A percentile compares a stretch with the other conserved stretches of the same genome.
phyloP scores from a whole-genome alignment of 2,113 vertebrate genomes.

The Rhipidura dahli region DNA sequence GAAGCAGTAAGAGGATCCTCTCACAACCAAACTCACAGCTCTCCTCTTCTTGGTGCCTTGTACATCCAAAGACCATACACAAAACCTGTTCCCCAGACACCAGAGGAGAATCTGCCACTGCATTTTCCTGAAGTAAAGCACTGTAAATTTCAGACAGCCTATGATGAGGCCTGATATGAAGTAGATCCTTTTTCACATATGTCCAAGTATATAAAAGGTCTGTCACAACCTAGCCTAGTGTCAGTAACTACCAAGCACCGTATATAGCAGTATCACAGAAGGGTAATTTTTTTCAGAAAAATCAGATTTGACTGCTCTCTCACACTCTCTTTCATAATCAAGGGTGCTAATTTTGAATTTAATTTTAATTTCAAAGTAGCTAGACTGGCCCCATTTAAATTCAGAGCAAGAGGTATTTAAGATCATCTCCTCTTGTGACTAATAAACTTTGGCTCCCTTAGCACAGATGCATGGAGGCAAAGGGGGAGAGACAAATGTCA shows the following conservation, averaged over 20 bases:
- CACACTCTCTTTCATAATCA: neutral
- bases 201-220: neutral
- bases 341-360: slow-evolving; percentile 39
- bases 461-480: neutral
- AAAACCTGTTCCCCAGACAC: neutral
- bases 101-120: neutral
- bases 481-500: neutral
- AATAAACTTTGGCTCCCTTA: slow-evolving; percentile 55
- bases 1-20: neutral
- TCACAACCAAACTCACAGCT: fast-evolving
- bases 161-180: neutral
- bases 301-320: neutral
- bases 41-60: neutral
- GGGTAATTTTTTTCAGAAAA: neutral
- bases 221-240: neutral
- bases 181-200: neutral
- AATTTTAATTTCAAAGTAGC: slow-evolving; percentile 43
- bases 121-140: neutral
- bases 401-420: slow-evolving; percentile 29
- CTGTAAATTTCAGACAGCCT: neutral
- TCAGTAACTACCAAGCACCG: neutral
- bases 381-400: slow-evolving; percentile 41
- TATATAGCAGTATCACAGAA: neutral
- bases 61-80: neutral
- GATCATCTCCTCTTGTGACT: slow-evolving; percentile 36